Evolutionary conservation across 2,888 invertebrate genomes (phyloP).

Genomic region (Apodemia mormo): DNA sequence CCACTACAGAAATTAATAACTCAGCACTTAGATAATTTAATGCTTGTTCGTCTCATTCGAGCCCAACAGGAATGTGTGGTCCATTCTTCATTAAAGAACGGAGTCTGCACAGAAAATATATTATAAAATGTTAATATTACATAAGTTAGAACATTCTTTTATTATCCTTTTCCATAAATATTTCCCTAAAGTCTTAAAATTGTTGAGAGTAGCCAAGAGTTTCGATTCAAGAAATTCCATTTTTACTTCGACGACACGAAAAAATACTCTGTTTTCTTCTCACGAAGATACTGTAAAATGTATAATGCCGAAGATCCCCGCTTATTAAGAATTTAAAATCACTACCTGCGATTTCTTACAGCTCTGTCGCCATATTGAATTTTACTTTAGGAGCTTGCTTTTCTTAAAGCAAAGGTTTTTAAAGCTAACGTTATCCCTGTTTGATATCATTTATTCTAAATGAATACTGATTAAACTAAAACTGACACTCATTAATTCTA

Average conservation of each 20-base stretch:
- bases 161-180: background rate
- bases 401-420: background rate
- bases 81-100: too few relatives aligned
- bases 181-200: background rate
- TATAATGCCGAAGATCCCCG: conserved; percentile 34
- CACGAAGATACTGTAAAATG: conserved; percentile 34
- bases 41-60: too few relatives aligned
- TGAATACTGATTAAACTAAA: too few relatives aligned
- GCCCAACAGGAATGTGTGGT: too few relatives aligned
- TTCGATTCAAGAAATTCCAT: background rate
- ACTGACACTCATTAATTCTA: too few relatives aligned
- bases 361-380: conserved; percentile 27
- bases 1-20: too few relatives aligned
- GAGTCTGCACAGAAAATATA: too few relatives aligned
- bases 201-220: background rate
- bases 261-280: conserved; percentile 35
- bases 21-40: too few relatives aligned
- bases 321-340: conserved; percentile 41
- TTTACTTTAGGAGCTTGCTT: conserved; percentile 23
- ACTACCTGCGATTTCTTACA: conserved; percentile 31
- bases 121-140: too few relatives aligned
- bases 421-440: too few relatives aligned
- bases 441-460: too few relatives aligned
- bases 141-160: too few relatives aligned
- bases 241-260: conserved; percentile 15